A percentile compares a stretch with the other conserved stretches of the same genome.
Conservation (phyloP, 2,797 vertebrate species). For the Mergus octosetaceus region DNA sequence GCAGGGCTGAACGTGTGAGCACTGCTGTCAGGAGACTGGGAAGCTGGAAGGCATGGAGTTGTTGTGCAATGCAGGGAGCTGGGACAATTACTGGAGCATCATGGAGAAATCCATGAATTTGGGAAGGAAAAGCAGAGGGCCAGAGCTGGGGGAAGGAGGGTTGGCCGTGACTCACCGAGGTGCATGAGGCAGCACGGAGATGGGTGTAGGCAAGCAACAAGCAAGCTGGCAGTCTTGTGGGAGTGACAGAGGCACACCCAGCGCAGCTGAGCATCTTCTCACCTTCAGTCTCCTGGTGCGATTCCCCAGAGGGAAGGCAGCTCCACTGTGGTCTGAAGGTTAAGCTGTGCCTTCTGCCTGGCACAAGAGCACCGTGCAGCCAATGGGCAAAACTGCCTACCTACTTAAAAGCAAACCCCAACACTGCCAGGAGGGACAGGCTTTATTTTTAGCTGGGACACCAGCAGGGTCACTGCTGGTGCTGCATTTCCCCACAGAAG, state of each 20-base stretch:
- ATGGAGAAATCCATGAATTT: not conserved
- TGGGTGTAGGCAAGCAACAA: not conserved
- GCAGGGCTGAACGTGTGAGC: accelerated
- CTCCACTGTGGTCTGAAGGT: constrained; percentile 38
- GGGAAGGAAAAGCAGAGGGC: not conserved
- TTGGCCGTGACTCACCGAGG: not conserved
- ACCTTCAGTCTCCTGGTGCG: not conserved
- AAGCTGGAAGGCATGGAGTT: not conserved
- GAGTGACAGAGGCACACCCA: not conserved
- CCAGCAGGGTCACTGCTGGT: constrained; percentile 65
- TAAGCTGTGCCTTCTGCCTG: constrained; percentile 54
- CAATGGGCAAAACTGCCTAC: constrained; percentile 56
- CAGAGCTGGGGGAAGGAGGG: not conserved
- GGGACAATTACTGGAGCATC: not conserved
- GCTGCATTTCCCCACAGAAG: constrained; percentile 55
- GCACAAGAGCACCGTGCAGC: constrained; percentile 40
- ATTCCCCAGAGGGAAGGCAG: constrained; percentile 11
- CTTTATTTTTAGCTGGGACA: constrained; percentile 72
- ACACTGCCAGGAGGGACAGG: constrained; percentile 57
- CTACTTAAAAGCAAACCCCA: constrained; percentile 66
- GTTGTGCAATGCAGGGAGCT: not conserved
- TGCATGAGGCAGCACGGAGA: not conserved
- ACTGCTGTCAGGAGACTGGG: not conserved
- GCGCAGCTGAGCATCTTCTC: constrained; percentile 11
- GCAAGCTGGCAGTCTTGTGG: not conserved